Evolutionary conservation across 1,140 invertebrate species (phyloP).

Genomic region (Diabrotica undecimpunctata): DNA sequence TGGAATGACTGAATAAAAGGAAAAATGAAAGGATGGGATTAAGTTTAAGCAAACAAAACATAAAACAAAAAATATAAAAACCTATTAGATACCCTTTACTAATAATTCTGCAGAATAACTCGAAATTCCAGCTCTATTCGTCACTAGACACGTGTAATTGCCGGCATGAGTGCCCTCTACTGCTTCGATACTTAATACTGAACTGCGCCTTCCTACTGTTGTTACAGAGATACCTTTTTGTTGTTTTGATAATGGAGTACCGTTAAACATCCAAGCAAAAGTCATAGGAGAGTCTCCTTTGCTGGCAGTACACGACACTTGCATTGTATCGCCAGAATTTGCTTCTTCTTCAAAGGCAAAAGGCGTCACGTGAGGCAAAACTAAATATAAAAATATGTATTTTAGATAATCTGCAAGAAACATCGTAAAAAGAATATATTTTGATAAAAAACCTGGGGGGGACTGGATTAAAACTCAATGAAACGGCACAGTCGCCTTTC

Average conservation of each 20-base stretch:
- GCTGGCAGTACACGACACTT: constrained; percentile 33
- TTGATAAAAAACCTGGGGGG: too few relatives aligned
- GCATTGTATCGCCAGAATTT: constrained; percentile 46
- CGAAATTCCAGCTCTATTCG: constrained; percentile 62
- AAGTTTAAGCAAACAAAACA: constrained; percentile 12
- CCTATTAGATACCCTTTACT: constrained; percentile 60
- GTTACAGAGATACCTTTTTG: constrained; percentile 23
- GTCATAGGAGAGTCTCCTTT: constrained; percentile 36
- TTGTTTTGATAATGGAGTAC: constrained; percentile 30
- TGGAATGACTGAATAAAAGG: constrained; percentile 58
- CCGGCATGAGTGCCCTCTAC: constrained; percentile 70
- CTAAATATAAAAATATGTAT: constrained; percentile 34
- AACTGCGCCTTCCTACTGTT: constrained; percentile 64
- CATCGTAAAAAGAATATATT: too few relatives aligned
- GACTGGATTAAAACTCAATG: too few relatives aligned
- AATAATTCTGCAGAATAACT: constrained; percentile 63
- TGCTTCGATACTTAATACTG: constrained; percentile 70
- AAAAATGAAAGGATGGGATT: constrained; percentile 44
- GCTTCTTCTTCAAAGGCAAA: constrained; percentile 61
- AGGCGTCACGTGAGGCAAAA: constrained; percentile 60
- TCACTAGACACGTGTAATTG: constrained; percentile 76
- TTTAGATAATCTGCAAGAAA: too few relatives aligned
- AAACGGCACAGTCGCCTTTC: too few relatives aligned
- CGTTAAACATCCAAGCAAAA: constrained; percentile 50
- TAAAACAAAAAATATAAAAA: constrained; percentile 31